These are phyloP conservation scores for Ptychodera flava DNA, from an alignment of 35 echinoderm and acorn worm species.

Conservation along the genomic window DNA sequence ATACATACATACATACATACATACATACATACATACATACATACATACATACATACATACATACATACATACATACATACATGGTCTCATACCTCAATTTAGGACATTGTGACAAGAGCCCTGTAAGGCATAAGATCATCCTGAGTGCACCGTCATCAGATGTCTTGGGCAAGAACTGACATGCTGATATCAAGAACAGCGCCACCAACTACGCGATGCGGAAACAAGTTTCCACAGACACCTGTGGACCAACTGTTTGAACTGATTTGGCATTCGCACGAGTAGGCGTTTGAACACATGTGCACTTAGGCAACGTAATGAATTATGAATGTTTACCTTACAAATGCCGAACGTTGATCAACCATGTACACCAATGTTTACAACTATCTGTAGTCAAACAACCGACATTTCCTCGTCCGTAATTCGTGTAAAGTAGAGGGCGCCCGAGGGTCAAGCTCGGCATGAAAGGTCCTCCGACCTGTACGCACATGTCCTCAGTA, in stretches of 20 bases:
- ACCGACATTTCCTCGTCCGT: not conserved
- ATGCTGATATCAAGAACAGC: not conserved
- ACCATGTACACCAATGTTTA: not conserved
- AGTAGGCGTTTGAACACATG: not conserved
- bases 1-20: conserved; percentile 2
- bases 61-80: no score
- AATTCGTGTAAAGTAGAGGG: not conserved
- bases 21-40: not conserved
- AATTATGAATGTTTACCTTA: not conserved
- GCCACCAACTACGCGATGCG: not conserved
- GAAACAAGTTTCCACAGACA: no score
- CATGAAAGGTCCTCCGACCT: not conserved
- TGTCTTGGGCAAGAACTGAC: no score
- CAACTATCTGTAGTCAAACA: not conserved
- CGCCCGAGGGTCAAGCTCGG: not conserved
- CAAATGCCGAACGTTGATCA: not conserved
- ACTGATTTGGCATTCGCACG: no score
- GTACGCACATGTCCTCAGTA: not conserved
- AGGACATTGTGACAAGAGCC: no score
- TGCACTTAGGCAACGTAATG: not conserved
- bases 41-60: no score
- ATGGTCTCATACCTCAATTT: no score
- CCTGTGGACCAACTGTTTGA: no score
- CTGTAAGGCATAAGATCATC: no score
- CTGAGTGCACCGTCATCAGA: no score